A percentile compares a stretch with the other conserved stretches of the same genome.
Conservation (phyloP, 2,113 vertebrate genomes). For the Sardina pilchardus region DNA sequence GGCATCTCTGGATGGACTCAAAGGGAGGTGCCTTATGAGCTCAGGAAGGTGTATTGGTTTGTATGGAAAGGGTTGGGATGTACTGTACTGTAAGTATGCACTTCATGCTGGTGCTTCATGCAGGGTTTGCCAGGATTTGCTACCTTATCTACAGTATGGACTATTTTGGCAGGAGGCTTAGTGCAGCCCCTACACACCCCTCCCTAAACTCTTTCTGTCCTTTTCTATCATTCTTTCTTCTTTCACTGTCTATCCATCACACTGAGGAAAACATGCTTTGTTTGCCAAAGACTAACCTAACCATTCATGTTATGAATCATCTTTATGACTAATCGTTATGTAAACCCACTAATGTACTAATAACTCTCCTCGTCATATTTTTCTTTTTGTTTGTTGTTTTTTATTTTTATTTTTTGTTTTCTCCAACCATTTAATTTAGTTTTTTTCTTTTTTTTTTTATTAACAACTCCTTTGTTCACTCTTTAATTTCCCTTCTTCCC, state of each 20-base stretch:
- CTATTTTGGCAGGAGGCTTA: conserved; percentile 12
- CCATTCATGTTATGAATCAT: conserved; percentile 87
- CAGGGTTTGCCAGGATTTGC: background rate
- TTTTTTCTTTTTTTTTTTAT: conserved; percentile 82
- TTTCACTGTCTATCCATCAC: conserved; percentile 33
- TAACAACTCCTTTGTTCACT: conserved; percentile 88
- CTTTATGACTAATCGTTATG: conserved; percentile 81
- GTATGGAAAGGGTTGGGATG: conserved; percentile 9
- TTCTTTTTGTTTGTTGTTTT: conserved; percentile 67
- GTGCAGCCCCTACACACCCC: conserved; percentile 15
- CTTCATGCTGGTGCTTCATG: conserved; percentile 4
- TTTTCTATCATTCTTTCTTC: background rate
- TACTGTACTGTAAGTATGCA: conserved; percentile 22
- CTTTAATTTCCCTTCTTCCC: conserved; percentile 88
- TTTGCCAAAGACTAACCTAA: conserved; percentile 83
- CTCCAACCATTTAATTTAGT: conserved; percentile 53
- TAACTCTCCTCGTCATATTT: conserved; percentile 78
- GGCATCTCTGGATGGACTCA: background rate
- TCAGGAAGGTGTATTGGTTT: background rate
- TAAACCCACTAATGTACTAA: conserved; percentile 68
- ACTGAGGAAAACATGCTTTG: conserved; percentile 63
- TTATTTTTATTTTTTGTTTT: conserved; percentile 68
- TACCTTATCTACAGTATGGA: background rate
- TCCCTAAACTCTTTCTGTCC: conserved; percentile 18
- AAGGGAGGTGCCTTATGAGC: background rate